Evolutionary conservation across 2,797 vertebrate genomes (phyloP), one percentile per base, ranked within the genome.

Genomic region (Hipposideros larvatus): DNA sequence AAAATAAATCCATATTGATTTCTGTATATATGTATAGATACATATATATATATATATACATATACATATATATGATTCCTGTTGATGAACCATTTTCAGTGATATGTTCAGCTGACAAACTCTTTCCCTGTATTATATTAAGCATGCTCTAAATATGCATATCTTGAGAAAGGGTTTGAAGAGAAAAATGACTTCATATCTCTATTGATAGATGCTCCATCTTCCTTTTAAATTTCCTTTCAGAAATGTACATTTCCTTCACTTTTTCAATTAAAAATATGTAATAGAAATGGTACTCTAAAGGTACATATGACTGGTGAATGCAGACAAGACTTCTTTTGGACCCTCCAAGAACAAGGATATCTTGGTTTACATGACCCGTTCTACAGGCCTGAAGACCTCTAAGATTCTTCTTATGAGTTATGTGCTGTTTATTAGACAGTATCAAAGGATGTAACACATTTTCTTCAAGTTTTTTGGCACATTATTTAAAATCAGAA

Each of bases 121-220:
- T 87, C 15, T 80, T 85, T 96, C 93, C 41, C 53, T 94, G 28
- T 97, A 93, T 24, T 87, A 79, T 59, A n/a, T 37, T 91, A 95
- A 77, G 26, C 59, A 73, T 84, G 15, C 2, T 22, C 34, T 96
- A 91, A 75, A 75, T 61, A 90, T 93, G 46, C 7, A 6, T 87
- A 24, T 83, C 46, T 93, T 74, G 24, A 89, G 66, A 95, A 96
- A 88, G 24, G 1, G 4, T 95, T 87, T 87, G 74, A 96, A 79
- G 11, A 92, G 26, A 83, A 8, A 95, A 87, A 71, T 79, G 5
- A 77, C 24, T 87, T 96, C n/a, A 51, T 82, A 65, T 82, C 14
- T 73, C 53, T 87, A 46, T 57, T 48, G 28, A 84, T 53, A 66
- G 63, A 24, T 51, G 53, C 3, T 89, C 26, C 21, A 71, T 70